phyloP scores from a whole-genome alignment of 2,113 vertebrate genomes.

The Cyanoramphus novaezelandiae region DNA sequence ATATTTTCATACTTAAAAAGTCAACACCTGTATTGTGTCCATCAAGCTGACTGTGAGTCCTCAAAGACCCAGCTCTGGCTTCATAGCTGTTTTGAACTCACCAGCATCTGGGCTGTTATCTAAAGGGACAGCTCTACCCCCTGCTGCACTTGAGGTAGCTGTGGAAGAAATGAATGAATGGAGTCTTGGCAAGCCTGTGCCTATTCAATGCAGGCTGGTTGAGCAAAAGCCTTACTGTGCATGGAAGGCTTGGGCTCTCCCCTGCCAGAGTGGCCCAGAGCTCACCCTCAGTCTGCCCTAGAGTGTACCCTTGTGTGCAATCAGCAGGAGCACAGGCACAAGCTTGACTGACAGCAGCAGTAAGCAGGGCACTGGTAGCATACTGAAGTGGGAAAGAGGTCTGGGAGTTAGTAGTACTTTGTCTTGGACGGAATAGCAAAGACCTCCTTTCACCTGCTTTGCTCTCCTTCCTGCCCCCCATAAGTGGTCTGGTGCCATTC shows the following conservation, averaged over 20 bases:
- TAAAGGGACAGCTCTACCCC: not conserved
- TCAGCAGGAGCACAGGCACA: not conserved
- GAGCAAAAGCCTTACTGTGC: not conserved
- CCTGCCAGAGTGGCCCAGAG: not conserved
- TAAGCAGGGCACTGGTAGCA: not conserved
- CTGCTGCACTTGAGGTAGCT: not conserved
- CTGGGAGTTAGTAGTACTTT: not conserved
- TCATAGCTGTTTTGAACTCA: not conserved
- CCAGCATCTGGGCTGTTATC: not conserved
- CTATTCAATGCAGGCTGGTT: not conserved
- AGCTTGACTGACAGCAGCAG: not conserved
- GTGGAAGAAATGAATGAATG: not conserved
- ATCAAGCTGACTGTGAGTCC: not conserved
- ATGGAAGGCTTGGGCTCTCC: fast-evolving
- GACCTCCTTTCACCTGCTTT: not conserved
- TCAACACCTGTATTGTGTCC: not conserved
- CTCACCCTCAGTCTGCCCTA: fast-evolving
- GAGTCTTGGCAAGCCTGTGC: not conserved
- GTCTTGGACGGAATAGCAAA: not conserved
- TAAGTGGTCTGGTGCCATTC: not conserved
- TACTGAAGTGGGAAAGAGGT: not conserved
- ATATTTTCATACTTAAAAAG: not conserved
- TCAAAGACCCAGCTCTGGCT: not conserved
- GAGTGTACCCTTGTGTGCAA: not conserved
- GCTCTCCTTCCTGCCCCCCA: not conserved